These are phyloP conservation scores for Alosa sapidissima DNA, from an alignment of 2,797 vertebrate genomes.

Conservation along the genomic window DNA sequence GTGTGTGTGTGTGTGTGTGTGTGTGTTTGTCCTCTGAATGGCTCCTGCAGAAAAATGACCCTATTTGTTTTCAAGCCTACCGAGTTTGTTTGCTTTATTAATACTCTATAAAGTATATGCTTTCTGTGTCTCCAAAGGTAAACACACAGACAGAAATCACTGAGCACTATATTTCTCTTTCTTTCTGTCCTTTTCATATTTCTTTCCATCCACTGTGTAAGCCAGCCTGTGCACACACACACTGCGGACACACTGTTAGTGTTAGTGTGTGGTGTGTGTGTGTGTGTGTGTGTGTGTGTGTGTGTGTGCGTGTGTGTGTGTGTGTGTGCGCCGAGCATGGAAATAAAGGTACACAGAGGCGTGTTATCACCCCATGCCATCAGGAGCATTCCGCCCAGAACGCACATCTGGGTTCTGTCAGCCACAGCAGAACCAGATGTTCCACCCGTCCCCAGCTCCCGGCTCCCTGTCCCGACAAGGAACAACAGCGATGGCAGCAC, in stretches of 20 bases:
- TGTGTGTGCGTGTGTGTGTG: neutral
- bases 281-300: neutral
- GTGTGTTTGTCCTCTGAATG: neutral
- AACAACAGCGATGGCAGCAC: conserved; percentile 37
- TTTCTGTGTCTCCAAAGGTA: conserved; percentile 2
- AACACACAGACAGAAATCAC: conserved; percentile 26
- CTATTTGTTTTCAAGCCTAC: conserved; percentile 16
- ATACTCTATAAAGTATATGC: conserved; percentile 5
- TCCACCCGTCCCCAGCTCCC: conserved; percentile 3
- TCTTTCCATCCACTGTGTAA: neutral
- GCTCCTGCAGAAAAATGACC: neutral
- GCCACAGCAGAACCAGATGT: conserved; percentile 40
- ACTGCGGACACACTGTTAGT: neutral
- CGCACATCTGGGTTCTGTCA: conserved; percentile 36
- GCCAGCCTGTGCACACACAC: conserved; percentile 4
- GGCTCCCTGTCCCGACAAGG: conserved; percentile 33
- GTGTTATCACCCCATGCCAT: conserved; percentile 28
- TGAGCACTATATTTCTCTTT: neutral
- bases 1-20: conserved; percentile 8
- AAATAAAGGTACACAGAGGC: conserved; percentile 26
- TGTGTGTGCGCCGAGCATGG: neutral
- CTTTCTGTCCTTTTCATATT: neutral
- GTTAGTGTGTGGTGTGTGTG: neutral
- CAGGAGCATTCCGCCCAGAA: conserved; percentile 27
- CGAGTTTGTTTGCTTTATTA: conserved; percentile 21